Base-by-base conservation (phyloP, 2,888 invertebrate species). In the Parochlus steinenii region DNA sequence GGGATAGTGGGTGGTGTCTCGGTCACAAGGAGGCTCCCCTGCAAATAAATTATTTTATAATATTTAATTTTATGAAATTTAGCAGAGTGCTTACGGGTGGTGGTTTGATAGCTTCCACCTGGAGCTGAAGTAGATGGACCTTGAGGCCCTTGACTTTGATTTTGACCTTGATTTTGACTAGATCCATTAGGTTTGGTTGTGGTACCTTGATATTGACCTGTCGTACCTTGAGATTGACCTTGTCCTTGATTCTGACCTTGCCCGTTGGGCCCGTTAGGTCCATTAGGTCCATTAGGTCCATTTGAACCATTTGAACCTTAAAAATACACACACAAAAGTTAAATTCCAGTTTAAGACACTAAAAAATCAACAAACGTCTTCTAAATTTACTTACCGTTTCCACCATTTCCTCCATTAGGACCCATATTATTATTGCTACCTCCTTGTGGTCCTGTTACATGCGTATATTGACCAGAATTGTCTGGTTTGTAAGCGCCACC, bases 211-310 rank as follows among this genome's bases (percentile, higher is more conserved):
- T 8, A 23, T 23, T 10, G 8, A 8, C 8, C 22, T 7, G 8
- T 7, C 6, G 6, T 6, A 22, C 8, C 7, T 22, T 22, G 6
- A 26, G 12, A 11, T 26, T 29, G 5, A 29, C 29, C 29, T 29
- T 11, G n/a, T 7, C 27, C 12, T 7, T 12, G n/a, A 10, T 7
- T 7, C 6, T 6, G 23, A 10, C 24, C 39, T 8, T 31, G 24
- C 18, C 33, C 39, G 16, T 33, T n/a, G 43, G 47, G 26, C 4
- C 49, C 42, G 26, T 47, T 39, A 39, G 53, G 53, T 19, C 51
- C 43, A 2, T 54, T 54, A 20, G 57, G 57, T 3, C 51, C 45
- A 14, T 49, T 49, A 6, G 53, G 51, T 28, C 47, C 47, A 8
- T 51, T 52, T 33, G 56, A 54, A 26, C 43, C 45, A 6, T n/a